Conservation (phyloP, 2,888 invertebrate species). For the Tinea semifulvella region DNA sequence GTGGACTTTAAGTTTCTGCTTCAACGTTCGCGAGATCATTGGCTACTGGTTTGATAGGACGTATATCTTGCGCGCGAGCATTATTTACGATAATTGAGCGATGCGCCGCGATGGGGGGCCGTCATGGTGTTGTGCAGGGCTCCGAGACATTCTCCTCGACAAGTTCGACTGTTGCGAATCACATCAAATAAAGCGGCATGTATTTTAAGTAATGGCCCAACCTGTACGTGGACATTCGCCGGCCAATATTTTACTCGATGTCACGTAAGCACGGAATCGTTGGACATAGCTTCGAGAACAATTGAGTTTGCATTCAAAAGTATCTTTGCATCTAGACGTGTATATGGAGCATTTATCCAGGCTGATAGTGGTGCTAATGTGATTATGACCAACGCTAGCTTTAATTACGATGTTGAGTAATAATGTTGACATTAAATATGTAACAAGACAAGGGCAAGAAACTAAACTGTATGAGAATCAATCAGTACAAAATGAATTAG, state of each 20-base stretch:
- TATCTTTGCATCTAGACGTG: no score
- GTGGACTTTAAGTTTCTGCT: conserved; percentile 1
- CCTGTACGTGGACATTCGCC: conserved; percentile 61
- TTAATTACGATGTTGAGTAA: no score
- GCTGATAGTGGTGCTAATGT: no score
- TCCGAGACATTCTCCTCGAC: conserved; percentile 64
- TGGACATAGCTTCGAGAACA: conserved; percentile 56
- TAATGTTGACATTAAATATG: no score
- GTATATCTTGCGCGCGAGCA: conserved; percentile 66
- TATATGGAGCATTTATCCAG: no score
- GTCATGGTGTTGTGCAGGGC: conserved; percentile 63
- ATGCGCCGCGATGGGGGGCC: conserved; percentile 66
- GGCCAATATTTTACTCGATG: conserved; percentile 59
- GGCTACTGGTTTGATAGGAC: conserved; percentile 53
- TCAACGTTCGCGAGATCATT: conserved; percentile 40
- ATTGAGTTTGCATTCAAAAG: conserved; percentile 66
- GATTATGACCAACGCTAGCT: no score
- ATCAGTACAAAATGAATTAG: no score
- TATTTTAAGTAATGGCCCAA: conserved; percentile 66
- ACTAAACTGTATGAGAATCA: no score
- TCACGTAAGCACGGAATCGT: conserved; percentile 52
- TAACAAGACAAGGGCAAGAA: no score
- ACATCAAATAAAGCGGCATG: conserved; percentile 64
- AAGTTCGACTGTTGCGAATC: conserved; percentile 65
- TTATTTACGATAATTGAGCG: conserved; percentile 69